These are phyloP conservation scores for Dryas iulia DNA, from an alignment of 1,140 invertebrate species.

Conservation along the genomic window DNA sequence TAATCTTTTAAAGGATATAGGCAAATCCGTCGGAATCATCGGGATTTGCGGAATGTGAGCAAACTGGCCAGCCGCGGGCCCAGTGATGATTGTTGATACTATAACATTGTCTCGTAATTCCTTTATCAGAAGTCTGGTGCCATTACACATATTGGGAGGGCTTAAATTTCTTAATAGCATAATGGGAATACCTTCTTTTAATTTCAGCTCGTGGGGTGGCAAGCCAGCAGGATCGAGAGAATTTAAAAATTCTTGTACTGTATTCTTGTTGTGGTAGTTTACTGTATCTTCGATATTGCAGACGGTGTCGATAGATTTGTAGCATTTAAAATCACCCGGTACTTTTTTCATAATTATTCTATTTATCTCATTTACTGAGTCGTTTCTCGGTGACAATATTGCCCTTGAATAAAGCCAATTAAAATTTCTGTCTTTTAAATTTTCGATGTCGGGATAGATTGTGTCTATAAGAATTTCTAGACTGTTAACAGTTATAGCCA, in stretches of 20 bases:
- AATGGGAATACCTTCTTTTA: no score
- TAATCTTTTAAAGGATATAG: slow-evolving; percentile 36
- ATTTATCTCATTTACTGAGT: slow-evolving; percentile 29
- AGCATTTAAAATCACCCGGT: background rate
- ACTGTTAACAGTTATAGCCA: no score
- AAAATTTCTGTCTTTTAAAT: slow-evolving; percentile 9
- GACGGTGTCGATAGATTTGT: slow-evolving; percentile 31
- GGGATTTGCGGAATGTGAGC: slow-evolving; percentile 31
- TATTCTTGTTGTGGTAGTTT: slow-evolving; percentile 38
- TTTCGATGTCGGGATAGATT: slow-evolving; percentile 19
- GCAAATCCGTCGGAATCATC: slow-evolving; percentile 36
- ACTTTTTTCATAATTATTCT: slow-evolving; percentile 20
- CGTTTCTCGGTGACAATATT: slow-evolving; percentile 27
- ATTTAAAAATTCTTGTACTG: slow-evolving; percentile 47
- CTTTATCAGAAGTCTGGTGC: slow-evolving; percentile 36
- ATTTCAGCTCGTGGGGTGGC: no score
- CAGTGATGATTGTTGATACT: slow-evolving; percentile 35
- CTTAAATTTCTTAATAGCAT: slow-evolving; percentile 41
- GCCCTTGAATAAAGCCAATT: slow-evolving; percentile 25
- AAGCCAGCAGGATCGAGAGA: slow-evolving; percentile 22
- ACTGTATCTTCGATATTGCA: slow-evolving; percentile 18
- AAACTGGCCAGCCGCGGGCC: slow-evolving; percentile 33
- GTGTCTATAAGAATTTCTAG: slow-evolving; percentile 47
- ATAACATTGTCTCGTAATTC: slow-evolving; percentile 37
- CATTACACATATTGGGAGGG: slow-evolving; percentile 41